These are phyloP conservation scores for Tetramorium simillimum DNA, from an alignment of 1,140 invertebrate species.

Conservation along the genomic window DNA sequence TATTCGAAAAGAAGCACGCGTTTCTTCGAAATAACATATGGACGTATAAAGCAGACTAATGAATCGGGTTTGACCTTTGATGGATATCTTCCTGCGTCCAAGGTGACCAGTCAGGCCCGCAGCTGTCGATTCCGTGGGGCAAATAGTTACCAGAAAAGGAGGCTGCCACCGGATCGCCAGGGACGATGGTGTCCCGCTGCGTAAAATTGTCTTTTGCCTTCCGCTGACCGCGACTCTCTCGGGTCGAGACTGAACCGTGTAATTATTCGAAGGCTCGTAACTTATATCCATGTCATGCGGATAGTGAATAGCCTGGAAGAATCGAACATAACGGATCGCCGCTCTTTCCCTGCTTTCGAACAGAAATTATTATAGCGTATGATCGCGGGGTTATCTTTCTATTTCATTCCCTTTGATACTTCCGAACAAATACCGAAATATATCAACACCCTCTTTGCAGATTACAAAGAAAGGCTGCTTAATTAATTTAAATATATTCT, in stretches of 20 bases:
- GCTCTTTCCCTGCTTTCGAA: constrained; percentile 62
- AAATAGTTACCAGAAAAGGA: constrained; percentile 80
- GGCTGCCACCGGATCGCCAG: constrained; percentile 76
- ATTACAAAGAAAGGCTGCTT: neutral
- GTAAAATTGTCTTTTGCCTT: constrained; percentile 86
- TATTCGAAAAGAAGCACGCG: constrained; percentile 18
- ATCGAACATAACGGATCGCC: constrained; percentile 72
- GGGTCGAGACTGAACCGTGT: constrained; percentile 79
- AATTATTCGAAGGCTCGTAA: constrained; percentile 84
- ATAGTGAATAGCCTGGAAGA: constrained; percentile 61
- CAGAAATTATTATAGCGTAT: constrained; percentile 69
- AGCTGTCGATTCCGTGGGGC: constrained; percentile 80
- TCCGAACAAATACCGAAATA: constrained; percentile 21
- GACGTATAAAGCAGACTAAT: constrained; percentile 29
- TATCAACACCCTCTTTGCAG: neutral
- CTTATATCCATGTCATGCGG: constrained; percentile 76
- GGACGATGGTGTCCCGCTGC: constrained; percentile 80
- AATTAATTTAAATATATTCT: neutral
- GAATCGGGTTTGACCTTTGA: constrained; percentile 76
- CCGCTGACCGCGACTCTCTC: constrained; percentile 78
- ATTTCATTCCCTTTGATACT: constrained; percentile 33
- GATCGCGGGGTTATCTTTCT: constrained; percentile 16
- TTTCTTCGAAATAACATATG: constrained; percentile 33
- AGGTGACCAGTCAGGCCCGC: constrained; percentile 55
- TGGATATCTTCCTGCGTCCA: constrained; percentile 52